Percentiles rank a stretch among this genome's conserved stretches.
Conservation (phyloP, 1,140 invertebrate species). For the Hycleus cichorii region DNA sequence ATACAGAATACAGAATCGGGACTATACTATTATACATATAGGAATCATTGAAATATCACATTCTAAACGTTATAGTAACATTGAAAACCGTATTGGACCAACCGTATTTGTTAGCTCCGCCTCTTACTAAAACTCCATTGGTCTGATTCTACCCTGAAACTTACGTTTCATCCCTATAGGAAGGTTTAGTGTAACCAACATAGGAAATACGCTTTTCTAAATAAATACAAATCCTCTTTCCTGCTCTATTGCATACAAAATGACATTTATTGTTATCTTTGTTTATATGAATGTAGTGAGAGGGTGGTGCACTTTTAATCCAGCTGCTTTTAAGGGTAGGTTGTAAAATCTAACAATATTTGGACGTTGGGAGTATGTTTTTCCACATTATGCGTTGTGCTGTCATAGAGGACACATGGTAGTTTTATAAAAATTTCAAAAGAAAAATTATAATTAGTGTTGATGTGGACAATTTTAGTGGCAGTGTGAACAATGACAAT, state of each 20-base stretch:
- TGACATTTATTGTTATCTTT: conserved; percentile 13
- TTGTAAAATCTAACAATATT: conserved; percentile 40
- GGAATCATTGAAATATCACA: conserved; percentile 17
- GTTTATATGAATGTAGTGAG: conserved; percentile 15
- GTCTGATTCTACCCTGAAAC: conserved; percentile 38
- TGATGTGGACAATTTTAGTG: not conserved
- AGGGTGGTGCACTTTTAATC: conserved; percentile 29
- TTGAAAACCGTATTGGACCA: conserved; percentile 43
- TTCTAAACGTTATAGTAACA: conserved; percentile 29
- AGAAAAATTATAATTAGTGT: not conserved
- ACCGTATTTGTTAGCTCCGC: conserved; percentile 40
- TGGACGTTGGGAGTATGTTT: conserved; percentile 37
- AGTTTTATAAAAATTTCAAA: not conserved
- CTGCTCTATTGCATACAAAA: conserved; percentile 13
- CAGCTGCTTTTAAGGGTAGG: conserved; percentile 31
- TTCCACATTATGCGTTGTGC: conserved; percentile 37
- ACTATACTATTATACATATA: not conserved
- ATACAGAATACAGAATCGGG: too few species aligned
- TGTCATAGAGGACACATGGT: conserved; percentile 15
- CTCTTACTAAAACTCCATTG: conserved; percentile 36
- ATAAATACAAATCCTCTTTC: conserved; percentile 13
- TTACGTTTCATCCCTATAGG: conserved; percentile 41
- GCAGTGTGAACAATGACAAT: conserved; percentile 23
- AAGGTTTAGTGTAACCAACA: conserved; percentile 27
- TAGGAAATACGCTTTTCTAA: conserved; percentile 34